Conservation (phyloP, 2,113 vertebrate genomes). For the Crocuta crocuta region DNA sequence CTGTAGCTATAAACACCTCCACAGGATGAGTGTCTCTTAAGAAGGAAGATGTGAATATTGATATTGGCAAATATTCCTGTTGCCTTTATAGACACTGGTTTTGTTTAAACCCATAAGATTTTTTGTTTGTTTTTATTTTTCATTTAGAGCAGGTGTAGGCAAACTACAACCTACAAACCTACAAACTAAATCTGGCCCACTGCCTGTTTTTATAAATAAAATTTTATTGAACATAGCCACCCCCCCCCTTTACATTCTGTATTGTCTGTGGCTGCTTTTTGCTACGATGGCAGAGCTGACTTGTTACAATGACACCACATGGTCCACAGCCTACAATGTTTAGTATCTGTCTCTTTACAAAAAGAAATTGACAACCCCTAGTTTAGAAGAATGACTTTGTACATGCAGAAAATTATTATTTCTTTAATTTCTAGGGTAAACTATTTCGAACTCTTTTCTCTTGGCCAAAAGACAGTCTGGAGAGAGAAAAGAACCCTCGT, state of each 20-base stretch:
- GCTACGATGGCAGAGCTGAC: background rate
- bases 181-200: background rate
- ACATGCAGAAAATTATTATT: background rate
- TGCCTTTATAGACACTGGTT: background rate
- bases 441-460: background rate
- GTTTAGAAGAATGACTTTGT: background rate
- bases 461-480: background rate
- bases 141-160: slow-evolving; percentile 17
- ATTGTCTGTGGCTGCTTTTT: background rate
- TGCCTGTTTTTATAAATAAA: slow-evolving; percentile 25
- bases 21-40: background rate
- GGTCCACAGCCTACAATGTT: background rate
- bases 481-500: background rate
- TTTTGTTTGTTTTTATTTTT: background rate
- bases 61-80: background rate
- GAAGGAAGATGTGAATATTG: background rate
- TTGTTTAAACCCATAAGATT: background rate
- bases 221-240: background rate
- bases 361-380: background rate
- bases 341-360: background rate
- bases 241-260: background rate
- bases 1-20: background rate
- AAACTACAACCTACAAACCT: background rate
- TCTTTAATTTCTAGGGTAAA: background rate
- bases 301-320: background rate